These are phyloP conservation scores for Echinarachnius parma DNA, from an alignment of 53 echinoderm and acorn worm genomes.

Conservation along the genomic window DNA sequence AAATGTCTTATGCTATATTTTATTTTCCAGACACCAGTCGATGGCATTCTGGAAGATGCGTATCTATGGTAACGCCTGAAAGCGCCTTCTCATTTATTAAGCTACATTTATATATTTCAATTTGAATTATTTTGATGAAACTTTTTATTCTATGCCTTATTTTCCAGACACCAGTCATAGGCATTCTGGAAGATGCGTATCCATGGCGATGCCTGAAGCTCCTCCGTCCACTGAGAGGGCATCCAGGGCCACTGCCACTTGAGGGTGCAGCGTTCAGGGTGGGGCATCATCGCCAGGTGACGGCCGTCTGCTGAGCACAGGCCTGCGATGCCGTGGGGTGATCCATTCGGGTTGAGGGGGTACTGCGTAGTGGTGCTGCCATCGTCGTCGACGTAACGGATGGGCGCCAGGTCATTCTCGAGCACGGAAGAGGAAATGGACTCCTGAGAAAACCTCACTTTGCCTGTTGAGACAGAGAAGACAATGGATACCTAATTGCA, in stretches of 20 bases:
- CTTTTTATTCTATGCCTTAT: constrained; percentile 22
- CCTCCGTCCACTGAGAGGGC: constrained; percentile 72
- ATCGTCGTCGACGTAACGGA: constrained; percentile 78
- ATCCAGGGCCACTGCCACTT: constrained; percentile 99
- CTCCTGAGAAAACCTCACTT: constrained; percentile 83
- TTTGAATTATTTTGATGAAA: too few relatives aligned
- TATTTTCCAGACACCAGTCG: constrained; percentile 81
- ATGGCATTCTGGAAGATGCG: constrained; percentile 94
- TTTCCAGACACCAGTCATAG: constrained; percentile 84
- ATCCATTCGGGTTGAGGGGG: constrained; percentile 96
- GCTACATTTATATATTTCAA: too few relatives aligned
- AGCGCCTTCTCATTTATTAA: too few relatives aligned
- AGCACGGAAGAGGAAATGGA: constrained; percentile 45
- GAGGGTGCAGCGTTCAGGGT: constrained; percentile 86
- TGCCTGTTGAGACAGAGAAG: constrained; percentile 63
- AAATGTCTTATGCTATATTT: constrained; percentile 5
- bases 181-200: constrained; percentile 96
- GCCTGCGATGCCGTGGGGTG: constrained; percentile 83
- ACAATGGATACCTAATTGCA: too few relatives aligned
- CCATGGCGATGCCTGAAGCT: constrained; percentile 85
- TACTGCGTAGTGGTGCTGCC: constrained; percentile 81
- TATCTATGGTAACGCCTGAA: too few relatives aligned
- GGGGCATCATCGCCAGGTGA: constrained; percentile 96
- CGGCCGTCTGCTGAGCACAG: constrained; percentile 89
- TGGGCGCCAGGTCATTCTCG: constrained; percentile 54